Base-by-base conservation (phyloP, 2,797 vertebrate species). In the Echeneis naucrates region DNA sequence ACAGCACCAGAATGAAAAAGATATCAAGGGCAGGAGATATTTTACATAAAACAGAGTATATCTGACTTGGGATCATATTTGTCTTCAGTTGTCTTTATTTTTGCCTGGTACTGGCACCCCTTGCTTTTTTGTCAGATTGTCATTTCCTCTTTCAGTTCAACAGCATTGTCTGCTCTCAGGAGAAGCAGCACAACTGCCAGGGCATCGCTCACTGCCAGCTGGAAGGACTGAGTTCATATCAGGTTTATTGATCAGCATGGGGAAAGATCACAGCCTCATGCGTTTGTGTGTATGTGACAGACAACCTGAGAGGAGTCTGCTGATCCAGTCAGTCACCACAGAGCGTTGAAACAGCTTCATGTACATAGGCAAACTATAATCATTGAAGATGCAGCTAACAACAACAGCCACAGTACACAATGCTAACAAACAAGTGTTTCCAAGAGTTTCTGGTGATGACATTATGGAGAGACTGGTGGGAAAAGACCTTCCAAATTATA, bases 171-270 rank as follows among this genome's bases (percentile, higher is more conserved):
- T 4, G 56, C 66, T 54, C 55, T 65, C 64, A 32, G 37, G 50
- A 63, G 64, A 37, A 68, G 38, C 54, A 7, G 4, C 30, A 1
- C 21, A 59, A 47, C 68, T 56, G 55, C 44, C 56, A 6, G 50
- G n/a, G 38, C 71, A 70, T 90, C 67, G 69, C 54, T 87, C 82
- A 65, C 52, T 75, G 82, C 69, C 82, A 68, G 57, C 75, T 68
- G 67, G 58, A 64, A 44, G 77, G 62, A 82, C 60, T 47, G 47
- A 68, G 54, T 57, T 71, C 68, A 80, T 84, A 88, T 88, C 78
- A 50, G 48, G 23, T 37, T 72, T 81, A 87, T 87, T 77, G 84
- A 88, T 86, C 80, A 50, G 59, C 48, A 10, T 58, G 67, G 58
- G 72, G 72, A 60, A 40, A 59, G 73, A 66, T 66, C 71, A n/a